These are phyloP conservation scores for Crossaster papposus DNA, from an alignment of 53 echinoderm and acorn worm genomes.

Conservation along the genomic window DNA sequence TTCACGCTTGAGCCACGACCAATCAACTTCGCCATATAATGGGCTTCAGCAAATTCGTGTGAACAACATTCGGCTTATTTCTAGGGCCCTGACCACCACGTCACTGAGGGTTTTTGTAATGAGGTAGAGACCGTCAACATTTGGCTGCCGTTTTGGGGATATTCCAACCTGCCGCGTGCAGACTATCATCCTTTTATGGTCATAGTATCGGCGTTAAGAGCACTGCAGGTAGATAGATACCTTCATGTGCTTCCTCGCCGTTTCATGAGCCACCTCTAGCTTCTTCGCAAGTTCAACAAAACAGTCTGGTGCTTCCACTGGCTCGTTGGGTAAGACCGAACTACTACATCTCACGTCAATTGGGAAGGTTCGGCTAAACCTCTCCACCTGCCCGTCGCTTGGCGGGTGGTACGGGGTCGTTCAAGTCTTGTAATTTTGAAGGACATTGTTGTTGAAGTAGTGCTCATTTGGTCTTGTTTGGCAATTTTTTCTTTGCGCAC, in stretches of 20 bases:
- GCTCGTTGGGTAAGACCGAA: too few species aligned
- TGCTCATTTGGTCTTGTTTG: conserved; percentile 51
- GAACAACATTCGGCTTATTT: conserved; percentile 10
- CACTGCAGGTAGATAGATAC: too few species aligned
- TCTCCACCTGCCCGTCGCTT: too few species aligned
- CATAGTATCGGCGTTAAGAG: conserved; percentile 19
- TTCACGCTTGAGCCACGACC: not conserved
- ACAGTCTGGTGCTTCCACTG: too few species aligned
- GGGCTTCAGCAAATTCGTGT: conserved; percentile 23
- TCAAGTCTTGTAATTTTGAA: too few species aligned
- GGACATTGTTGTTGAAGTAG: too few species aligned
- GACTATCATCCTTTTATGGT: conserved; percentile 7
- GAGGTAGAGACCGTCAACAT: conserved; percentile 46
- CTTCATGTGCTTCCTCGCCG: too few species aligned
- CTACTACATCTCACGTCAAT: too few species aligned
- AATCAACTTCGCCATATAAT: conserved; percentile 3
- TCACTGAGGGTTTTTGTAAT: conserved; percentile 2
- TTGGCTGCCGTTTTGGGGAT: conserved; percentile 59
- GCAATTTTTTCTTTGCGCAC: conserved; percentile 52
- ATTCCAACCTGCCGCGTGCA: not conserved
- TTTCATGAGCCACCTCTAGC: too few species aligned
- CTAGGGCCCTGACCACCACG: not conserved
- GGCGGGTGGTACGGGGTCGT: too few species aligned
- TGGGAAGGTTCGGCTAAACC: too few species aligned
- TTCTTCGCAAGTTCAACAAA: too few species aligned